Base-by-base conservation (phyloP, 2,797 vertebrate genomes). In the Anisognathus igniventris region DNA sequence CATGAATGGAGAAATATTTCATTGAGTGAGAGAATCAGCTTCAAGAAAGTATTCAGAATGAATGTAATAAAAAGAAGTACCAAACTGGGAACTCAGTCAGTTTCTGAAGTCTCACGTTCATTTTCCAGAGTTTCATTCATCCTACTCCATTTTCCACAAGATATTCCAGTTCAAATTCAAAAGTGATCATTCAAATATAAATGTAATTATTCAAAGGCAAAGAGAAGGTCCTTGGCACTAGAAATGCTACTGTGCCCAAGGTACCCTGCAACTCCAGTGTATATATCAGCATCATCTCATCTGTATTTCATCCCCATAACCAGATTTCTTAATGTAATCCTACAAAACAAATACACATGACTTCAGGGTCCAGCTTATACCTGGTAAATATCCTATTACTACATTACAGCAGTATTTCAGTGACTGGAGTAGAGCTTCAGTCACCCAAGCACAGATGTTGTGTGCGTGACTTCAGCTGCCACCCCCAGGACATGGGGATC, bases 401-500 rank as follows among this genome's bases (percentile, higher is more conserved):
- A 53, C 1, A 2, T 31, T 31, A 23, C 37, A 23, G 39, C 9
- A 37, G n/a, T 48, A 24, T 62, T 77, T 87, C 44, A 47, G 23
- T 39, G n/a, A 17, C 21, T 68, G 71, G 11, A 10, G 23, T 9
- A 40, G 8, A 76, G 9, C 30, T 70, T 73, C 51, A 48, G 44
- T 54, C 47, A 70, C 23, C 22, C 64, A 64, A 60, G 28, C 18
- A 22, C 2, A 80, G 57, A 25, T 25, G 7, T 20, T 6, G 6
- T 40, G 20, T 28, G 31, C 16, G 3, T 21, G 30, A 25, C 24
- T 80, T 53, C 61, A 35, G 51, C 56, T 89, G 61, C 37, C 51
- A 19, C 4, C 4, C 5, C 0, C 3, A 25, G 39, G 47, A 44
- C 0, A 1, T 39, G 60, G 20, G 20, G 7, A 37, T 51, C 35